Evolutionary conservation across 1,140 invertebrate genomes (phyloP).

Genomic region (Mamestra configurata): DNA sequence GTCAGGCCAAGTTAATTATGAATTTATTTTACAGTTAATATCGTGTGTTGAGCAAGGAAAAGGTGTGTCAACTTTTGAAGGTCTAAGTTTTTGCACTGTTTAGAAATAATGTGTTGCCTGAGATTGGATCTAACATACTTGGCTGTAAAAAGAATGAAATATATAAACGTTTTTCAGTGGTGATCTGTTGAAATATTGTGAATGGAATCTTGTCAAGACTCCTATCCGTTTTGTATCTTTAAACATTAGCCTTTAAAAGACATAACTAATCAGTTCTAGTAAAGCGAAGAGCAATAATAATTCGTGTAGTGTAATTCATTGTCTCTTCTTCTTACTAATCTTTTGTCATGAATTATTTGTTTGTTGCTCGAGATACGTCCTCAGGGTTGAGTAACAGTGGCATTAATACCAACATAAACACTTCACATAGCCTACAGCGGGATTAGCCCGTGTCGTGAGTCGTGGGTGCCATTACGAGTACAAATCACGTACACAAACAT

Average conservation of each 20-base stretch:
- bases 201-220: neutral
- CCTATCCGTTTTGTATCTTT: neutral
- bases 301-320: neutral
- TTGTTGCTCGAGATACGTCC: neutral
- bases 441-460: constrained; percentile 14
- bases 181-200: neutral
- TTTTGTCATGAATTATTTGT: neutral
- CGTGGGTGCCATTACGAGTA: constrained; percentile 17
- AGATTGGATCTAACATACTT: neutral
- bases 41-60: constrained; percentile 20
- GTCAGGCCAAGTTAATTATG: constrained; percentile 34
- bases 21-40: constrained; percentile 50
- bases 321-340: neutral
- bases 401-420: constrained; percentile 26
- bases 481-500: constrained; percentile 33
- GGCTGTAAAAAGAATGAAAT: neutral
- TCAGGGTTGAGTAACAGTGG: constrained; percentile 20
- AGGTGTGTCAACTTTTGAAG: constrained; percentile 33
- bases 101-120: neutral
- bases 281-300: neutral
- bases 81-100: constrained; percentile 4
- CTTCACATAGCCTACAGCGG: constrained; percentile 2
- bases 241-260: no score
- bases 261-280: no score
- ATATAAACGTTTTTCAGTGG: neutral